Base-by-base conservation (phyloP, 2,888 invertebrate species). In the Ditylenchus weischeri region DNA sequence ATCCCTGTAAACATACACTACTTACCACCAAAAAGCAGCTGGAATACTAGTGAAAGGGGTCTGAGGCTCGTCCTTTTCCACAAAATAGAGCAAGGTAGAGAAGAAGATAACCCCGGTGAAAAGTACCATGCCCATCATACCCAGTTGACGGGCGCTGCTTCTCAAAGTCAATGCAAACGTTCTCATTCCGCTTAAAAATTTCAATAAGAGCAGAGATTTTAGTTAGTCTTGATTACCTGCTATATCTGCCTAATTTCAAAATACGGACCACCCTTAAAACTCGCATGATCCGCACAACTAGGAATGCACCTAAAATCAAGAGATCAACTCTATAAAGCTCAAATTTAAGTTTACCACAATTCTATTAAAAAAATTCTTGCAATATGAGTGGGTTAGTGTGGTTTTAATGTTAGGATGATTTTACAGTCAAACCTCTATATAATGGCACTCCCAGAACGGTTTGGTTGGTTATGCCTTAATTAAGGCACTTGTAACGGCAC, bases 61-160 rank as follows among this genome's bases (percentile, higher is more conserved):
- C 51, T 78, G 71, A 29, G 76, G 75, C 49, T 80, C 79, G 63
- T 80, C 80, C 50, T 69, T 69, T 64, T 70, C 70, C 36, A 70
- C 65, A 50, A 48, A 64, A 57, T 80, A 80, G 10, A 79, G 69
- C 38, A 81, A 68, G 10, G 80, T 80, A 36, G 76, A 76, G 72
- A 80, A 80, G 72, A 80, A 81, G 38, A 80, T 76, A 10, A 80
- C 79, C 15, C 78, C 80, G n/a, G 80, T 80, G 5, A 78, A 78
- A 0, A 80, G 70, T 11, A 80, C 71, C 73, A 72, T 69, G 36
- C 75, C 75, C 76, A 76, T 76, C 77, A 75, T 76, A 29, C 79
- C 79, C 18, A 80, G 69, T 61, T 80, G 79, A 29, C 76, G 71
- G 36, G 73, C 71, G 0, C 76, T 76, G 66, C 74, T 75, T 49